Evolutionary conservation across 2,113 vertebrate genomes (phyloP), one percentile per base, ranked within the genome.

Genomic region (Poicephalus gulielmi): DNA sequence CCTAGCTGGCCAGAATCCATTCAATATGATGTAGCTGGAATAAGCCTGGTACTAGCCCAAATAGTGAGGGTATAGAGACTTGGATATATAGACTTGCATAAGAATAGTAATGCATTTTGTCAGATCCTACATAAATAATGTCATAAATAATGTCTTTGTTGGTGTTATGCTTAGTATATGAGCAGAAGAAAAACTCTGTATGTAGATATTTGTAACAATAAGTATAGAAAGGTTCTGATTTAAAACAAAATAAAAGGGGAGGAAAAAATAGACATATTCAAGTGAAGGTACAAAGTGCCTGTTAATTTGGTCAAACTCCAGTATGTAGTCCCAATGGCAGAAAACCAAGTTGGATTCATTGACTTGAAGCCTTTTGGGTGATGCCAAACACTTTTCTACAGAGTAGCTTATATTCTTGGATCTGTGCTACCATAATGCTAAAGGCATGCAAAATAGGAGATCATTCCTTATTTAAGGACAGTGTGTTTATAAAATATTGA

Each of bases 1-100:
- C 66, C 63, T 14, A 96, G 44, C 86, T 96, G 62, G 62, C 92
- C 80, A 91, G 83, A 95, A 88, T 91, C 93, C 76, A 57, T 86
- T 97, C 82, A 88, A 81, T 96, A 83, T 50, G 17, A 73, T 75
- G 39, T 79, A 70, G 50, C 77, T 96, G 47, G 5, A 92, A 68
- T 92, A 94, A 96, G 86, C 49, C 70, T 88, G 55, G 33, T 74
- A n/a, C 59, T 73, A 47, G 73, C 80, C 57, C 50, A 89, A 39
- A 50, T 31, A 78, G 75, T 33, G 52, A 74, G 35, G 55, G 14
- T 43, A 23, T 3, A 49, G 53, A 55, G 82, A 68, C 55, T 80
- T 83, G 52, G 50, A 12, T 30, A 19, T 11, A 41, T 52, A 67
- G 86, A 70, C 57, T 90, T 86, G 49, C 43, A 20, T 74, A 82